These are phyloP conservation scores for Pangasianodon hypophthalmus DNA, from an alignment of 2,113 vertebrate species.

Conservation along the genomic window DNA sequence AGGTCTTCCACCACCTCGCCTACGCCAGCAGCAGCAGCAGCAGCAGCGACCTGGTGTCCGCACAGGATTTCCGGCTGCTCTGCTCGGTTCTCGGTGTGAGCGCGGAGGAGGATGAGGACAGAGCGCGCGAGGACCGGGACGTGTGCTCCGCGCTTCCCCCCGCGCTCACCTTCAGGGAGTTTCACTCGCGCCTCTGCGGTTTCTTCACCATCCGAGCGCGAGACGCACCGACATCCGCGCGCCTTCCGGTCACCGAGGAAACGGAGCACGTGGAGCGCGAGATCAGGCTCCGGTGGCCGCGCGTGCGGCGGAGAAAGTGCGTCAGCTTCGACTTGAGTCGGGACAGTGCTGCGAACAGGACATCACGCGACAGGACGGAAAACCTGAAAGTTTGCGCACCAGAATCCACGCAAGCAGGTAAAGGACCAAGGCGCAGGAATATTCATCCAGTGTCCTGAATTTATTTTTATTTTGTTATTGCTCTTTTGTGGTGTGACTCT, in stretches of 20 bases:
- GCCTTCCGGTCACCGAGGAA: constrained; percentile 68
- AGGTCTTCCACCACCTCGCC: constrained; percentile 78
- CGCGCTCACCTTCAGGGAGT: constrained; percentile 72
- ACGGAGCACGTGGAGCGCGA: constrained; percentile 76
- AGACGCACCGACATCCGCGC: constrained; percentile 40
- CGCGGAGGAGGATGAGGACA: neutral
- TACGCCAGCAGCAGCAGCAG: constrained; percentile 60
- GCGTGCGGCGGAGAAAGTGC: constrained; percentile 68
- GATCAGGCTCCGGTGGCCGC: constrained; percentile 74
- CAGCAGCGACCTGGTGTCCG: constrained; percentile 65
- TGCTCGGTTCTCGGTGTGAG: constrained; percentile 70
- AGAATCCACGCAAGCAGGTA: constrained; percentile 7
- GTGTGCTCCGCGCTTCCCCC: constrained; percentile 60
- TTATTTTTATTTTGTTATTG: neutral
- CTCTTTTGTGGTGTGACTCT: neutral
- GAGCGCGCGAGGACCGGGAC: neutral
- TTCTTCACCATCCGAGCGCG: constrained; percentile 65
- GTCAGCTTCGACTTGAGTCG: constrained; percentile 71
- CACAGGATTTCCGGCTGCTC: constrained; percentile 71
- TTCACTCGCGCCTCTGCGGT: constrained; percentile 75
- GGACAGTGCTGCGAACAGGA: constrained; percentile 29
- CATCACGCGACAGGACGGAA: neutral
- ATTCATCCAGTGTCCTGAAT: neutral
- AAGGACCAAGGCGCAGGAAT: neutral
- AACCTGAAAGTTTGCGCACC: neutral